Evolutionary conservation across 2,797 vertebrate genomes (phyloP), one percentile per base, ranked within the genome.

Genomic region (Huso huso): DNA sequence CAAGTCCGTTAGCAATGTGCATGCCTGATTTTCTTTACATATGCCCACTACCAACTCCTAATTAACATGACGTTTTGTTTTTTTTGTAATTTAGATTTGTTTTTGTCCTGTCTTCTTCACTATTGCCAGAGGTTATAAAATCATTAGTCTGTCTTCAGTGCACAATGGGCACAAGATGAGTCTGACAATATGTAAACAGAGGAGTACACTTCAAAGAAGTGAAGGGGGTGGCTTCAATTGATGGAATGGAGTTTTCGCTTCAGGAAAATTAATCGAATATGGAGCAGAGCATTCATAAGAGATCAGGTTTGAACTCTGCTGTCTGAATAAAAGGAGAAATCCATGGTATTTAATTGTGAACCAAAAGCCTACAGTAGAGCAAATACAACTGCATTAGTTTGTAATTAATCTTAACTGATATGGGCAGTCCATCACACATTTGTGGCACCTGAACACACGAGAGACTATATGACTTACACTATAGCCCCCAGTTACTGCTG

Each of bases 341-440:
- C 52, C 37, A 37, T 37, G 37, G 37, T 37, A 37, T 37, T 37
- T 37, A 37, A 37, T 37, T 37, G 37, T 37, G 37, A 5, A 37
- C 37, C 37, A 37, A 37, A 37, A 37, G 37, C 37, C 37, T 37
- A 37, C 37, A 4, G 37, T 37, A 37, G 37, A 37, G 37, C 37
- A 5, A 37, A 37, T 37, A 37, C 4, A 37, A 5, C 37, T 37
- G 37, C 37, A 37, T 37, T 37, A 4, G 37, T 37, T 37, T 37
- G 37, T 69, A 52, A 64, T 64, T 15, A 65, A 37, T 51, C 48
- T 57, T 49, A 13, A 64, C 62, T 48, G 8, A 49, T 58, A 51
- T 60, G 62, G n/a, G 52, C 52, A 60, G 67, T 23, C 53, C 68
- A 65, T 69, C 59, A 65, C 63, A 64, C 52, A 69, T 61, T 49